Evolutionary conservation across 2,888 invertebrate species (phyloP).

Genomic region (Acleris emargana): DNA sequence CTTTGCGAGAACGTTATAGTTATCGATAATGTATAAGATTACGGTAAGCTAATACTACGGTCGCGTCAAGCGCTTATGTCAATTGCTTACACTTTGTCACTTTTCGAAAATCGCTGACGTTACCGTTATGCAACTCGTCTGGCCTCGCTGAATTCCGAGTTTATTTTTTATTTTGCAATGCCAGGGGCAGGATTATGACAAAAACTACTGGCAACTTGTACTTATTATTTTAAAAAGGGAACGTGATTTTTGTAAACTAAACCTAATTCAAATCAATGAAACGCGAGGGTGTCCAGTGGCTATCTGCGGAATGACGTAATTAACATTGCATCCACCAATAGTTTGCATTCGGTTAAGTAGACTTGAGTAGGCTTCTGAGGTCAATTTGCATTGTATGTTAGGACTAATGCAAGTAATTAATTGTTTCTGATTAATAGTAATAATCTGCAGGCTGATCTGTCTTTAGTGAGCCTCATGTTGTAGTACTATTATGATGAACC

Average conservation of each 20-base stretch:
- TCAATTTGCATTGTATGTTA: conserved; percentile 16
- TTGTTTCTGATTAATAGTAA: background rate
- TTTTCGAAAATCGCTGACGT: no score
- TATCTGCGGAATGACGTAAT: conserved; percentile 6
- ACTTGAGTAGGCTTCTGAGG: background rate
- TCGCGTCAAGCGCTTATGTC: no score
- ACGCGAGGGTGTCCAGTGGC: background rate
- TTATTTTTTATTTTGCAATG: no score
- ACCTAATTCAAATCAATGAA: conserved; percentile 2
- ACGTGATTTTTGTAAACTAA: background rate
- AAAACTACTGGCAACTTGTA: no score
- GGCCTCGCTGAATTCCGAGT: no score
- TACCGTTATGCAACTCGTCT: no score
- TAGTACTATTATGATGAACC: background rate
- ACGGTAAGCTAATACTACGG: no score
- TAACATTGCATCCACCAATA: conserved; percentile 15
- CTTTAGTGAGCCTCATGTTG: background rate
- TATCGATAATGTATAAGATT: no score
- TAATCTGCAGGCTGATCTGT: background rate
- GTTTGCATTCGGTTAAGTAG: conserved; percentile 16
- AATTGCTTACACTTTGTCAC: no score
- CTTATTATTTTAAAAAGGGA: no score
- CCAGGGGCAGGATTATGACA: no score
- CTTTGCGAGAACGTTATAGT: no score
- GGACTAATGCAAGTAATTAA: conserved; percentile 20